A percentile compares a stretch with the other conserved stretches of the same genome.
These are phyloP conservation scores for Agrypnia vestita DNA, from an alignment of 1,140 invertebrate species.

Conservation along the genomic window DNA sequence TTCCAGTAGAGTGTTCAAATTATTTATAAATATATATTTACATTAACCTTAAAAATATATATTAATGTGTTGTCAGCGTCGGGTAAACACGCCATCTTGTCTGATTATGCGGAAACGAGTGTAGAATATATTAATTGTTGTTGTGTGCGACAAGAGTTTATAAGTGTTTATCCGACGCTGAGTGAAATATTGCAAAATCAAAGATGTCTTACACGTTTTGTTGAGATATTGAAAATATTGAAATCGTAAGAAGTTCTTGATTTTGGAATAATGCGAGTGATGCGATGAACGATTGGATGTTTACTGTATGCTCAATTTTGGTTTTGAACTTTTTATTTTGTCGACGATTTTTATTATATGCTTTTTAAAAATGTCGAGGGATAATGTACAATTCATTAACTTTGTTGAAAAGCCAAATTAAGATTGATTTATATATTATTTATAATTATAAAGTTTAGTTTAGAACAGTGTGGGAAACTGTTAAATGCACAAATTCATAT, in stretches of 20 bases:
- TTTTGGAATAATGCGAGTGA: conserved; percentile 34
- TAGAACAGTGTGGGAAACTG: no score
- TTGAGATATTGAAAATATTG: conserved; percentile 55
- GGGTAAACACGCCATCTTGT: not conserved
- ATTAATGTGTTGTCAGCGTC: conserved; percentile 31
- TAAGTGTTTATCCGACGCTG: not conserved
- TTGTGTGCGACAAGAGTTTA: conserved; percentile 28
- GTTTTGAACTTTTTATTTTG: conserved; percentile 1
- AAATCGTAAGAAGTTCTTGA: conserved; percentile 32
- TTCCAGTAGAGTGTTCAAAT: conserved; percentile 61
- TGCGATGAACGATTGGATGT: conserved; percentile 45
- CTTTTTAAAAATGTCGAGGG: conserved; percentile 21
- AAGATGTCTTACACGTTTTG: not conserved
- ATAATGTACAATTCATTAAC: no score
- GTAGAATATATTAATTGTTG: conserved; percentile 38
- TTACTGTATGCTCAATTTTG: conserved; percentile 54
- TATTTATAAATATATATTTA: conserved; percentile 61
- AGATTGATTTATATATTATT: no score
- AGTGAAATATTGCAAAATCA: not conserved
- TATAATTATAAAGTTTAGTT: no score
- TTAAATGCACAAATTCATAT: no score
- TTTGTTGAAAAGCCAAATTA: no score
- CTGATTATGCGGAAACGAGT: conserved; percentile 14
- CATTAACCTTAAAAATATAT: conserved; percentile 46
- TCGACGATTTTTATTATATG: conserved; percentile 11